These are phyloP conservation scores for Dendrocincla tyrannina DNA, from an alignment of 2,797 vertebrate genomes.

Conservation along the genomic window DNA sequence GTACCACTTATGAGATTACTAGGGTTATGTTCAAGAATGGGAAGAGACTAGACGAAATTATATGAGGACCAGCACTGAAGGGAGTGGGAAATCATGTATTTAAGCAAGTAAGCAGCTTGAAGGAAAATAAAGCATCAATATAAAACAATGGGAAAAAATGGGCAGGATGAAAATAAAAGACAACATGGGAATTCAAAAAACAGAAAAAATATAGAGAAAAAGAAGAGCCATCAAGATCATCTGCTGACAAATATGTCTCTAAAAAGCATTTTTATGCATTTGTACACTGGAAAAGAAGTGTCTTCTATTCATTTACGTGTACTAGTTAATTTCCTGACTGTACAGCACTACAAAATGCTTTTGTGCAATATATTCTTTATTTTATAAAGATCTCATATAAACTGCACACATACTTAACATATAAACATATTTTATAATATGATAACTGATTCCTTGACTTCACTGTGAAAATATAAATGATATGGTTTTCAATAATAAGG, in stretches of 20 bases:
- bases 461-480: background rate
- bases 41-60: background rate
- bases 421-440: background rate
- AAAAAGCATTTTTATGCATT: background rate
- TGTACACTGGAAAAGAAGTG: background rate
- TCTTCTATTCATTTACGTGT: background rate
- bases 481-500: background rate
- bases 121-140: background rate
- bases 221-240: background rate
- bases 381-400: background rate
- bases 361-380: background rate
- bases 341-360: background rate
- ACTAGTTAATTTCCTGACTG: background rate
- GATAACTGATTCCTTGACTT: background rate
- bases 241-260: background rate
- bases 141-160: background rate
- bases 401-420: background rate
- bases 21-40: background rate
- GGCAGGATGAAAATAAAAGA: background rate
- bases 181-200: background rate
- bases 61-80: background rate
- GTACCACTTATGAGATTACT: background rate
- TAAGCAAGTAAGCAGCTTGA: background rate
- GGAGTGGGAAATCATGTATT: background rate
- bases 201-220: background rate